Percentiles rank a stretch among this genome's conserved stretches.
These are phyloP conservation scores for Pomatorhinus ruficollis DNA, from an alignment of 2,113 vertebrate species.

Conservation along the genomic window DNA sequence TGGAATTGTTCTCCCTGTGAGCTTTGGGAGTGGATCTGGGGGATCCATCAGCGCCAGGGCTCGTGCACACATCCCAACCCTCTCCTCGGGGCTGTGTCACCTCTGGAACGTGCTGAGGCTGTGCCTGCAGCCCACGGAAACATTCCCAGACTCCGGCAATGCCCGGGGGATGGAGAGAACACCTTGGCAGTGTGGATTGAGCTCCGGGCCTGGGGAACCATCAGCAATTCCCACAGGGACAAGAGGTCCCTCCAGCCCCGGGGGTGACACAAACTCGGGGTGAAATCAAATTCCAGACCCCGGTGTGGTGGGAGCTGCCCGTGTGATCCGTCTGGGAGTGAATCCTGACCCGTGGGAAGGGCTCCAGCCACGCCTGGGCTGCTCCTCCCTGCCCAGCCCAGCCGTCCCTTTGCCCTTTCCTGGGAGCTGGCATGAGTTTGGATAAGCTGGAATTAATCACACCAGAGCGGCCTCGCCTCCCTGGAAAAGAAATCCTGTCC, in stretches of 20 bases:
- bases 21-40: not conserved
- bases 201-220: no score
- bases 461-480: not conserved
- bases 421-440: not conserved
- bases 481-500: not conserved
- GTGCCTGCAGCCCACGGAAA: not conserved
- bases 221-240: no score
- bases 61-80: accelerated
- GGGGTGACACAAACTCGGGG: accelerated
- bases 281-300: no score
- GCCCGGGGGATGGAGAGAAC: accelerated
- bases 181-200: accelerated
- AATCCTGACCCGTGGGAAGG: accelerated
- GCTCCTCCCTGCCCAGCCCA: not conserved
- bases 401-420: not conserved
- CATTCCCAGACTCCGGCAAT: not conserved
- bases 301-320: no score
- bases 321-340: accelerated
- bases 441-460: not conserved
- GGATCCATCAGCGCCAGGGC: not conserved
- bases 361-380: not conserved
- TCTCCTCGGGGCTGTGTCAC: not conserved
- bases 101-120: not conserved
- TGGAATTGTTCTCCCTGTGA: not conserved
- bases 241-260: not conserved